phyloP scores from a whole-genome alignment of 2,888 invertebrate species.

The Ophion ellenae region DNA sequence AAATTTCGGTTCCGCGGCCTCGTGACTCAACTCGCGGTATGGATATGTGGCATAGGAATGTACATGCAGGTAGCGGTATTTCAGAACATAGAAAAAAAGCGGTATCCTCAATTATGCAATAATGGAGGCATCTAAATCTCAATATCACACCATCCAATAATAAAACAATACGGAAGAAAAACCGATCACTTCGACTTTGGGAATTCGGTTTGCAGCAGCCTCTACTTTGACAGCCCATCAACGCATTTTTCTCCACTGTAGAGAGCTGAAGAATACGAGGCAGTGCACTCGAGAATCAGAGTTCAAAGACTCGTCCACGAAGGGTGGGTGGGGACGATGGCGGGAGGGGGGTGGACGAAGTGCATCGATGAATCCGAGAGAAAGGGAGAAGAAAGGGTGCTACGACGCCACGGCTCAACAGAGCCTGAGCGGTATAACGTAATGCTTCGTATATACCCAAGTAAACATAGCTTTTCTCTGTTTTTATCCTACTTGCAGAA shows the following conservation, averaged over 20 bases:
- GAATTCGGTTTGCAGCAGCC: neutral
- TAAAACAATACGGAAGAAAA: too few species aligned
- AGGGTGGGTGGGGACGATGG: neutral
- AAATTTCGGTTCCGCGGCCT: conserved; percentile 51
- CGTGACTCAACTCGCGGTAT: conserved; percentile 8
- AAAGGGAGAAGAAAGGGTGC: conserved; percentile 47
- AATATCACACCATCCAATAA: neutral
- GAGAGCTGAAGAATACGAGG: neutral
- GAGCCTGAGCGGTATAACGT: conserved; percentile 42
- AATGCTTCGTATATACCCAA: conserved; percentile 50
- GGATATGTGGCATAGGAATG: conserved; percentile 14
- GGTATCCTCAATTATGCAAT: too few species aligned
- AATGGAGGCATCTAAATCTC: neutral
- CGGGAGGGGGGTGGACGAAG: neutral
- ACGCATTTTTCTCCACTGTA: neutral
- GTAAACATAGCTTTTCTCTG: conserved; percentile 53
- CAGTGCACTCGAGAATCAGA: conserved; percentile 5
- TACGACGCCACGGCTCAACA: conserved; percentile 14
- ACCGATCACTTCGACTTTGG: neutral
- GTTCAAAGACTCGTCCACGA: conserved; percentile 11
- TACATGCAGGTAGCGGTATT: neutral
- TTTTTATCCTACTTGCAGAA: conserved; percentile 79
- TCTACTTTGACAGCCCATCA: neutral
- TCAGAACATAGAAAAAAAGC: neutral
- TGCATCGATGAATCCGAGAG: conserved; percentile 30